A percentile compares a stretch with the other conserved stretches of the same genome.
Conservation (phyloP, 2,113 vertebrate genomes). For the Axis porcinus region DNA sequence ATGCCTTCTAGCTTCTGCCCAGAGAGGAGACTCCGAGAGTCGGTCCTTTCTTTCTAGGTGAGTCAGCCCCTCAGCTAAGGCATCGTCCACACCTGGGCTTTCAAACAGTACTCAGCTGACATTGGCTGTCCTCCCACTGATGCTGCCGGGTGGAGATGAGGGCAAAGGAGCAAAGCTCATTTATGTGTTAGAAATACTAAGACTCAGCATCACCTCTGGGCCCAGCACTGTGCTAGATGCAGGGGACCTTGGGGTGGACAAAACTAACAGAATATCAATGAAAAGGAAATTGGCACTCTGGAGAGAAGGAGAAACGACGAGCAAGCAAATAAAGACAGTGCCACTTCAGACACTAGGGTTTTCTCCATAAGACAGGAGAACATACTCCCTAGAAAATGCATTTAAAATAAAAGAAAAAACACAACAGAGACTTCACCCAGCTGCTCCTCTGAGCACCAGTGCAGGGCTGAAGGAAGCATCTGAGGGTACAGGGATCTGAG, state of each 20-base stretch:
- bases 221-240: neutral
- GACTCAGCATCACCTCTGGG: neutral
- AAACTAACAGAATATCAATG: neutral
- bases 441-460: neutral
- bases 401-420: too few species aligned
- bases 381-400: neutral
- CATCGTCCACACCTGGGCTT: neutral
- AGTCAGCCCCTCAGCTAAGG: neutral
- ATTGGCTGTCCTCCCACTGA: neutral
- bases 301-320: neutral
- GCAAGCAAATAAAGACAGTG: neutral
- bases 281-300: too few species aligned
- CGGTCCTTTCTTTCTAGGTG: neutral
- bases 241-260: neutral
- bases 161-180: neutral
- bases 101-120: neutral
- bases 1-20: slow-evolving; percentile 46
- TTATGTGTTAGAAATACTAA: neutral
- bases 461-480: neutral
- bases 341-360: fast-evolving
- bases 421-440: neutral
- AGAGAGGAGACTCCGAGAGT: neutral
- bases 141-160: neutral
- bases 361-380: neutral
- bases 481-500: neutral